A percentile compares a stretch with the other conserved stretches of the same genome.
These are phyloP conservation scores for Sesia bembeciformis DNA, from an alignment of 2,888 invertebrate species.

Conservation along the genomic window DNA sequence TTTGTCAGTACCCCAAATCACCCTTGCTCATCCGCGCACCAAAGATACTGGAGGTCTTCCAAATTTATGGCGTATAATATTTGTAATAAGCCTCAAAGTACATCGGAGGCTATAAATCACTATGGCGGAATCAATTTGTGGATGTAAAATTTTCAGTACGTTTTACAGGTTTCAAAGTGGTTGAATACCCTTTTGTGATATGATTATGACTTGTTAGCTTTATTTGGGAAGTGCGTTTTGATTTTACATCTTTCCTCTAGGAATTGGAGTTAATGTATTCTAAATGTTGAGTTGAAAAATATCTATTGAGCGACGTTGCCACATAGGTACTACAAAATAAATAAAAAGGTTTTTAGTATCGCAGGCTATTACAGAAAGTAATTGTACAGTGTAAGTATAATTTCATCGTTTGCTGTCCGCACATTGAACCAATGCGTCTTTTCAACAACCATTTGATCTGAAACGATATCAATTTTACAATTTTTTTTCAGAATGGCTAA, in stretches of 20 bases:
- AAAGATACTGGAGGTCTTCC: neutral
- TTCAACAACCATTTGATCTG: too few relatives aligned
- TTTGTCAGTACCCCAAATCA: constrained; percentile 32
- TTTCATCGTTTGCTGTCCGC: too few relatives aligned
- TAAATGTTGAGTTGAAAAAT: too few relatives aligned
- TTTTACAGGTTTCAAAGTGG: neutral
- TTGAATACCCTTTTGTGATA: neutral
- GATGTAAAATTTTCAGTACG: constrained; percentile 40
- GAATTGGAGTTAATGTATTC: too few relatives aligned
- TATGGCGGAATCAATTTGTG: constrained; percentile 38
- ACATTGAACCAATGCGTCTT: too few relatives aligned
- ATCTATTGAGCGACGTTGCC: too few relatives aligned
- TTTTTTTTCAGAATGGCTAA: too few relatives aligned
- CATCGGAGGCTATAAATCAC: constrained; percentile 4
- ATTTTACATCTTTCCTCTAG: neutral
- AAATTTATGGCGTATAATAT: neutral
- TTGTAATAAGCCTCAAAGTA: neutral
- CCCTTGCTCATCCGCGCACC: constrained; percentile 38
- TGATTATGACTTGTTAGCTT: neutral
- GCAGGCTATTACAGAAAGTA: too few relatives aligned
- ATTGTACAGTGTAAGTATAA: too few relatives aligned
- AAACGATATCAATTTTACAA: too few relatives aligned
- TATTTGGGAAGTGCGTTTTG: neutral
- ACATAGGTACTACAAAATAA: too few relatives aligned
- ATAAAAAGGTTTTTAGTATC: too few relatives aligned